A percentile compares a stretch with the other conserved stretches of the same genome.
phyloP scores from a whole-genome alignment of 2,888 invertebrate species.

The Druceiella hillmani region DNA sequence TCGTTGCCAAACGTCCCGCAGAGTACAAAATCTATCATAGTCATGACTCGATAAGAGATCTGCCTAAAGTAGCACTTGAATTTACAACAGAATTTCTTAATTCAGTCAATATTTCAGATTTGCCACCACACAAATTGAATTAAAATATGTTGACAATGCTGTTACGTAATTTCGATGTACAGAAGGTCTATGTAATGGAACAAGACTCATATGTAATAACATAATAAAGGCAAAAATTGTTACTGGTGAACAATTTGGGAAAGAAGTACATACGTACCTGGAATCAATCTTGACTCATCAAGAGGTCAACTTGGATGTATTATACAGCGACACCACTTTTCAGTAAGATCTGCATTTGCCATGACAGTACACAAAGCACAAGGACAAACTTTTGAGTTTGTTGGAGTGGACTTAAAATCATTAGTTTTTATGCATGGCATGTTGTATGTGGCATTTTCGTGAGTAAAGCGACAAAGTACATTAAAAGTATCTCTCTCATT shows the following conservation, averaged over 20 bases:
- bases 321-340: conserved; percentile 20
- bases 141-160: conserved; percentile 16
- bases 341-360: conserved; percentile 19
- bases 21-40: too few species aligned
- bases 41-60: too few species aligned
- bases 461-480: too few species aligned
- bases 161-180: conserved; percentile 21
- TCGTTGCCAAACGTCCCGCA: too few species aligned
- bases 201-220: conserved; percentile 20
- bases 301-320: conserved; percentile 19
- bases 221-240: conserved; percentile 20
- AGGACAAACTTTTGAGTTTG: conserved; percentile 13
- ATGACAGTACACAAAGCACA: conserved; percentile 17
- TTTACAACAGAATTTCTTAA: too few species aligned
- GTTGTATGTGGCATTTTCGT: too few species aligned
- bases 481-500: too few species aligned
- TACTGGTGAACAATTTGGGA: too few species aligned
- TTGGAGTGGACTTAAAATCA: conserved; percentile 17
- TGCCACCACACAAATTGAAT: conserved; percentile 15
- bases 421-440: conserved; percentile 18
- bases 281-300: too few species aligned
- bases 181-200: conserved; percentile 20
- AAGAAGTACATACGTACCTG: conserved; percentile 17
- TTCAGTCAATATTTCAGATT: too few species aligned
- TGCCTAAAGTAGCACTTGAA: too few species aligned